Conservation (phyloP, 1,140 invertebrate species). For the Sesamia nonagrioides region DNA sequence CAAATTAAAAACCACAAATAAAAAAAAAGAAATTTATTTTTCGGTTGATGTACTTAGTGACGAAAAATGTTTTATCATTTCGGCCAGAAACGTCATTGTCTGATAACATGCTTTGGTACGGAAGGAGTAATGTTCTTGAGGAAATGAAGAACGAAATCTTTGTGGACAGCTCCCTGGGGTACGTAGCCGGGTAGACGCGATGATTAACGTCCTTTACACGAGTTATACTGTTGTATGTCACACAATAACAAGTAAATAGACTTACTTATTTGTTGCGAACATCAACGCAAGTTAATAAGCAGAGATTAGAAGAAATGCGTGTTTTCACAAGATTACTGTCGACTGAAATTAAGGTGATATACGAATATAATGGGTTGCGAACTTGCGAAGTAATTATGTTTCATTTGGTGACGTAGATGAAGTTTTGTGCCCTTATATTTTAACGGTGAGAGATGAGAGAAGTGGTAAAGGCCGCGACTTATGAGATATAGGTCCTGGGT, state of each 20-base stretch:
- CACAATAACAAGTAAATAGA: constrained; percentile 62
- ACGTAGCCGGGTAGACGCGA: constrained; percentile 54
- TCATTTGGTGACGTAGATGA: neutral
- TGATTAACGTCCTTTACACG: constrained; percentile 76
- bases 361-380: neutral
- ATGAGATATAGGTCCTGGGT: too few species aligned
- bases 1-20: constrained; percentile 37
- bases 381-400: neutral
- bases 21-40: constrained; percentile 45
- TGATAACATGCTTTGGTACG: constrained; percentile 69
- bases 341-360: neutral
- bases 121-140: constrained; percentile 72
- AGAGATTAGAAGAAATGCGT: constrained; percentile 37
- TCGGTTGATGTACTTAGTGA: constrained; percentile 42
- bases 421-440: neutral
- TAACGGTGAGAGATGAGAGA: too few species aligned
- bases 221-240: constrained; percentile 66
- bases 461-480: too few species aligned
- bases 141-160: constrained; percentile 73
- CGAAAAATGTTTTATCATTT: constrained; percentile 47
- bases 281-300: constrained; percentile 44
- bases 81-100: constrained; percentile 54
- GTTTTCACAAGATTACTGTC: constrained; percentile 7
- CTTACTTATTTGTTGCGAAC: constrained; percentile 47
- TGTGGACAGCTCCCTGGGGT: constrained; percentile 62